A percentile compares a stretch with the other conserved stretches of the same genome.
Evolutionary conservation across 2,113 vertebrate genomes (phyloP).

Genomic region (Columba janthina): DNA sequence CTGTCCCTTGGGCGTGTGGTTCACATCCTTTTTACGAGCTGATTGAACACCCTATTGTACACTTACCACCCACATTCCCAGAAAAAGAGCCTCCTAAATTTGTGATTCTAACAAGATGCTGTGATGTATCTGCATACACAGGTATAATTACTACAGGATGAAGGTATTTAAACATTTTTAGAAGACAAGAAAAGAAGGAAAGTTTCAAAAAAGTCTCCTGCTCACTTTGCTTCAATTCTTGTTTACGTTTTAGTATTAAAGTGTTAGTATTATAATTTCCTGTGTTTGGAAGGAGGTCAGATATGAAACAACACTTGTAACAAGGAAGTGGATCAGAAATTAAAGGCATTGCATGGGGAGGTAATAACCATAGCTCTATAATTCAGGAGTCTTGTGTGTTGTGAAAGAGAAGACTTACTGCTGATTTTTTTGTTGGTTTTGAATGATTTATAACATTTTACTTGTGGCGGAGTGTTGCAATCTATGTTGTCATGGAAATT

Average conservation of each 20-base stretch:
- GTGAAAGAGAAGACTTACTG: conserved; percentile 71
- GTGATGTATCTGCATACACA: not conserved
- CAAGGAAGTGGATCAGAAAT: conserved; percentile 26
- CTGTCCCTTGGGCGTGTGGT: conserved; percentile 27
- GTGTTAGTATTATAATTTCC: not conserved
- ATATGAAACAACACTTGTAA: not conserved
- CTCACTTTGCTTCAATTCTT: not conserved
- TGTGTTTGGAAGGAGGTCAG: conserved; percentile 37
- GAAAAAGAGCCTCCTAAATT: conserved; percentile 35
- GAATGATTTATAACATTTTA: conserved; percentile 84
- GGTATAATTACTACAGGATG: conserved; percentile 4
- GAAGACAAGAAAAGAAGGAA: not conserved
- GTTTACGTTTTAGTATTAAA: conserved; percentile 14
- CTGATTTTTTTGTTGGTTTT: conserved; percentile 76
- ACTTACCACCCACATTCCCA: conserved; percentile 22
- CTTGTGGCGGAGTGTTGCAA: conserved; percentile 77
- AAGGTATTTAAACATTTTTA: not conserved
- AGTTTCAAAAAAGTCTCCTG: not conserved
- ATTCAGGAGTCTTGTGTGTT: conserved; percentile 69
- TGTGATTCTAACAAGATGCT: not conserved
- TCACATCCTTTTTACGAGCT: conserved; percentile 13
- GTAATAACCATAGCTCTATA: conserved; percentile 58
- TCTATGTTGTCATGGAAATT: conserved; percentile 87
- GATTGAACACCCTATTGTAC: not conserved
- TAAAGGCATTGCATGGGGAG: conserved; percentile 39